Evolutionary conservation across 2,888 invertebrate species (phyloP), one percentile per base, ranked within the genome.

Genomic region (Philhelius pedissequus): DNA sequence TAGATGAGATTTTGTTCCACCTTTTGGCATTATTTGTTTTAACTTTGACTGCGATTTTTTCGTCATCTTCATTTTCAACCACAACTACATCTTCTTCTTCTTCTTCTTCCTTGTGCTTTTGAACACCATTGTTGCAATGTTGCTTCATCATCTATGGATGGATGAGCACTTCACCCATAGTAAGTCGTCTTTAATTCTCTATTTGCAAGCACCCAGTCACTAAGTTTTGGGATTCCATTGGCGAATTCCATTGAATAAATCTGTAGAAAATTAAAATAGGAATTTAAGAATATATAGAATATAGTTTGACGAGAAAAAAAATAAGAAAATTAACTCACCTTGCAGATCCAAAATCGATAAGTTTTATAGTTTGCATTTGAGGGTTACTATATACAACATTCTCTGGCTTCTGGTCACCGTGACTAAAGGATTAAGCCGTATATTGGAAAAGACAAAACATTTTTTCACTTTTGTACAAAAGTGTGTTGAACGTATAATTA

Each of bases 281-380:
- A n/a, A n/a, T n/a, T n/a, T n/a, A n/a, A n/a, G n/a, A n/a, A n/a
- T n/a, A n/a, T n/a, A n/a, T n/a, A n/a, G n/a, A n/a, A n/a, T n/a
- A n/a, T n/a, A n/a, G n/a, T n/a, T n/a, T n/a, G n/a, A n/a, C n/a
- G n/a, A n/a, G n/a, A n/a, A n/a, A n/a, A n/a, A n/a, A n/a, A 35
- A 52, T 32, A 38, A 3, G 22, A 18, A 48, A 54, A 56, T n/a
- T n/a, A 1, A 70, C 87, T 86, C 76, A 90, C 90, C 90, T 88
- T 15, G 99, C 98, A 92, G 98, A 98, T 9, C 99, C 99, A 91
- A 99, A 99, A 92, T 99, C 99, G 1, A 99, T 97, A 45, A 99
- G 94, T 90, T 98, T 98, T 20, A 99, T 94, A 5, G 80, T 58
- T 50, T 86, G 75, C 54, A 86, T 86, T 18, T 87, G 94, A 93